Conservation (phyloP, 2,888 invertebrate species). For the Hydroisotoma schaefferi region DNA sequence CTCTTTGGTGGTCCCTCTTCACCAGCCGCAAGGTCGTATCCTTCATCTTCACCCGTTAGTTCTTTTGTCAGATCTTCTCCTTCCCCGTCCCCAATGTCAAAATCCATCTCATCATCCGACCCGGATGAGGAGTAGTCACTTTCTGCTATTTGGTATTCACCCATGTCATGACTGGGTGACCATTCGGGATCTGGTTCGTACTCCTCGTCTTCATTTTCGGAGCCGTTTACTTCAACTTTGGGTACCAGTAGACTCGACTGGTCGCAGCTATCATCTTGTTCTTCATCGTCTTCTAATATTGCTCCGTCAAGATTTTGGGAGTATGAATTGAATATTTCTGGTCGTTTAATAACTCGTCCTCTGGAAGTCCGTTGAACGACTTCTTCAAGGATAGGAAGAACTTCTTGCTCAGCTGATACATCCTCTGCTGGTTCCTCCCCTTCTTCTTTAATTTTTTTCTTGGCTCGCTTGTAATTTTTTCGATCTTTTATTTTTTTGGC, state of each 20-base stretch:
- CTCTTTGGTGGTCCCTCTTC: no score
- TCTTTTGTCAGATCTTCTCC: no score
- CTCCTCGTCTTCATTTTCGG: no score
- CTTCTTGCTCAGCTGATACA: no score
- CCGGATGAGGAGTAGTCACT: no score
- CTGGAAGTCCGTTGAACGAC: slow-evolving; percentile 28
- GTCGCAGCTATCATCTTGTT: slow-evolving; percentile 19
- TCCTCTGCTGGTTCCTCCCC: neutral
- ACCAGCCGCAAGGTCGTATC: no score
- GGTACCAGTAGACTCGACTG: slow-evolving; percentile 17
- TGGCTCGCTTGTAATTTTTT: neutral
- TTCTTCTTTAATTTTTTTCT: neutral
- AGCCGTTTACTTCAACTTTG: slow-evolving; percentile 8
- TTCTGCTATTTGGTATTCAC: no score
- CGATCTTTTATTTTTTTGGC: neutral
- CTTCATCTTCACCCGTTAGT: no score
- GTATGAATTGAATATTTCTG: slow-evolving; percentile 15
- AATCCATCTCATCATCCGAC: no score
- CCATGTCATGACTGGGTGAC: slow-evolving; percentile 22
- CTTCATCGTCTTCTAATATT: slow-evolving; percentile 11
- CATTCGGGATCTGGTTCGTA: slow-evolving; percentile 32
- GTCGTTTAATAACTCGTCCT: slow-evolving; percentile 26
- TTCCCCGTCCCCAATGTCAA: no score
- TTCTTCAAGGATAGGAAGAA: no score
- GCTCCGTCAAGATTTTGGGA: neutral